phyloP scores from a whole-genome alignment of 2,797 vertebrate genomes.

The Ctenosaura bakeri region DNA sequence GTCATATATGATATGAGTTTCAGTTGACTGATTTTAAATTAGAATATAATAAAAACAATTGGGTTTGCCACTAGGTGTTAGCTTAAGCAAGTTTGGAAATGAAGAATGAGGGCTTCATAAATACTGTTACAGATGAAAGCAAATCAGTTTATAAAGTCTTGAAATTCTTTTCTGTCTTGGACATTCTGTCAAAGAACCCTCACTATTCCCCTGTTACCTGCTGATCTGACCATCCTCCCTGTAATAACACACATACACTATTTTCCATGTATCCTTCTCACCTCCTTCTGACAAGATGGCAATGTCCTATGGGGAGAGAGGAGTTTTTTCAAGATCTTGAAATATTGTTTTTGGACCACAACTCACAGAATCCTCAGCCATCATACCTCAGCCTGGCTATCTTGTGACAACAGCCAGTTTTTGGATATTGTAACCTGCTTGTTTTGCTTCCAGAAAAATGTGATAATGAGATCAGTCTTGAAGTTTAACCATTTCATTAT shows the following conservation, averaged over 20 bases:
- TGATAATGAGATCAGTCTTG: too few species aligned
- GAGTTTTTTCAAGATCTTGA: too few species aligned
- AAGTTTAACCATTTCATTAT: too few species aligned
- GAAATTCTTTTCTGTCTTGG: neutral
- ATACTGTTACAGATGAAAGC: neutral
- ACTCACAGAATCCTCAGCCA: too few species aligned
- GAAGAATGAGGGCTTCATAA: neutral
- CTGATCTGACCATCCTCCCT: neutral
- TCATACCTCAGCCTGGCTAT: too few species aligned
- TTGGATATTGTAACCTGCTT: too few species aligned
- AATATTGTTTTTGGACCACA: too few species aligned
- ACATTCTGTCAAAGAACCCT: neutral
- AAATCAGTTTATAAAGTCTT: neutral
- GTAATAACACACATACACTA: too few species aligned
- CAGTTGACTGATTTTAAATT: conserved; percentile 14
- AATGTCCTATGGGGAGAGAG: too few species aligned
- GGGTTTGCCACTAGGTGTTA: neutral
- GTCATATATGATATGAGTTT: neutral
- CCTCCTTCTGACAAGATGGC: too few species aligned
- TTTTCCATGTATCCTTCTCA: neutral
- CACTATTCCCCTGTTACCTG: neutral
- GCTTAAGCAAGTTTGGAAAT: neutral
- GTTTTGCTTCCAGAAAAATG: too few species aligned
- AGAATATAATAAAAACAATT: conserved; percentile 1
- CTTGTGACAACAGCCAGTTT: too few species aligned